Evolutionary conservation across 1,140 invertebrate genomes (phyloP).

Genomic region (Pseudomyrmex dendroicus): DNA sequence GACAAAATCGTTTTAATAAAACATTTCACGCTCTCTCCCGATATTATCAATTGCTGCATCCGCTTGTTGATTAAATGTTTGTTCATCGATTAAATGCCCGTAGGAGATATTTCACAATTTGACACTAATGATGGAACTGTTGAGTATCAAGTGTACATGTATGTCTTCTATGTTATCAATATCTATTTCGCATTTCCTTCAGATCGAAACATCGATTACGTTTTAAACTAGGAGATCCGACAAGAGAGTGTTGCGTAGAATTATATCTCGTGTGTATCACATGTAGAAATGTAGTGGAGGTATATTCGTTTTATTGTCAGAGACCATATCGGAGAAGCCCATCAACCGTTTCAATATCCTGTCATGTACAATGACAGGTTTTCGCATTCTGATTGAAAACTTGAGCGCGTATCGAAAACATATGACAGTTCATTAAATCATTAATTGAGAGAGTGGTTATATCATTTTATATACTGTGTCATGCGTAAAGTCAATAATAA

Average conservation of each 20-base stretch:
- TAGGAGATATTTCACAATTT: neutral
- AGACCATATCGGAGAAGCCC: slow-evolving; percentile 47
- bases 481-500: neutral
- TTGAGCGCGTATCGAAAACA: neutral
- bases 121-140: neutral
- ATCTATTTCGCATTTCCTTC: neutral
- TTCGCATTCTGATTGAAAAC: slow-evolving; percentile 26
- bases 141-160: neutral
- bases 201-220: neutral
- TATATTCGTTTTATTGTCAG: slow-evolving; percentile 10
- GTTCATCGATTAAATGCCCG: neutral
- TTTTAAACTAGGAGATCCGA: neutral
- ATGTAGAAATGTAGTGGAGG: neutral
- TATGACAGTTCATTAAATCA: neutral
- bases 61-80: neutral
- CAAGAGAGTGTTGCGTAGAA: neutral
- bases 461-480: neutral
- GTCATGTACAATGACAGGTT: slow-evolving; percentile 12
- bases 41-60: neutral
- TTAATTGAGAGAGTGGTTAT: neutral
- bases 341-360: slow-evolving; percentile 51
- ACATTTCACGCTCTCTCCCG: neutral
- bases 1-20: neutral
- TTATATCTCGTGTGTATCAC: neutral
- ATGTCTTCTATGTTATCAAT: neutral